Base-by-base conservation (phyloP, 1,140 invertebrate species). In the Lucilia sericata region DNA sequence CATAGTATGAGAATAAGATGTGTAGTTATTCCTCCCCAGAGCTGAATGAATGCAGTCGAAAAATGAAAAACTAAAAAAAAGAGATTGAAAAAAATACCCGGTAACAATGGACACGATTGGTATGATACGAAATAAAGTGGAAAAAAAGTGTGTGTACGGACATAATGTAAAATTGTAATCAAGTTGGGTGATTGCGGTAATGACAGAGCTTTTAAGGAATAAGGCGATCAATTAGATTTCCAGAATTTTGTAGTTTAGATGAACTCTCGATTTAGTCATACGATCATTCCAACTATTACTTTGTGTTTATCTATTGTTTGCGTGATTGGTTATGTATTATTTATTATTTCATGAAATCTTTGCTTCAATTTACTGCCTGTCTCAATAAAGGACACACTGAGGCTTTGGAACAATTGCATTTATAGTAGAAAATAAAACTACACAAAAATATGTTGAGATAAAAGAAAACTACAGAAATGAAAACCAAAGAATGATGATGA, bases 361-460 rank as follows among this genome's bases (percentile, higher is more conserved):
- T 7, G 0, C 0, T 10, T 42, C 42, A 42, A 42, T 42, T 42
- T 42, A 42, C 42, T 55, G 12, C 51, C 51, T 55, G 51, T n/a
- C 17, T 55, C 13, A 55, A 70, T 21, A 21, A 21, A 70, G 60
- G 60, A 70, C 60, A 70, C 17, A 17, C 7, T 19, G 17, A 70
- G 19, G 60, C 60, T 70, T 70, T 19, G 19, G 19, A 70, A 70
- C 60, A 70, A 70, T 70, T 70, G 60, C 60, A 70, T 70, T 70
- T 70, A 21, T 70, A 70, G 19, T 8, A 2, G 25, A 30, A 30
- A 2, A 30, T 30, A 70, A 70, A 17, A n/a, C 13, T 21, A 19
- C n/a, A 70, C 17, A 70, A n/a, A 21, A 70, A 21, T 19, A 21
- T 60, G n/a, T 70, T 70, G 19, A 70, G 60, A 21, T 70, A 19